Evolutionary conservation across 35 echinoderm and acorn worm genomes (phyloP).

Genomic region (Holothuria glaberrima): DNA sequence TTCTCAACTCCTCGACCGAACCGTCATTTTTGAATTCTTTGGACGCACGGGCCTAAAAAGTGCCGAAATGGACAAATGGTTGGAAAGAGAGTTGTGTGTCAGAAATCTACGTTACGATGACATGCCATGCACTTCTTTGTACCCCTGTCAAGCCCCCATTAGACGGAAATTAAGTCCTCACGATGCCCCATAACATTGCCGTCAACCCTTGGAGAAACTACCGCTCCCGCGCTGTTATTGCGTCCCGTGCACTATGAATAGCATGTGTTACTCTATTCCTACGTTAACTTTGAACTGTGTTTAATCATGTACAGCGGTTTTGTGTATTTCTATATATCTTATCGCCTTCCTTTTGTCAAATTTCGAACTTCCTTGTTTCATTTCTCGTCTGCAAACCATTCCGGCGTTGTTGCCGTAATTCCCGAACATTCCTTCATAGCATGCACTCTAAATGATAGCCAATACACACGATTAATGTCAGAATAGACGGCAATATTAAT

Average conservation of each 20-base stretch:
- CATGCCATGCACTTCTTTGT: slow-evolving; percentile 29
- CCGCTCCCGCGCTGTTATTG: slow-evolving; percentile 17
- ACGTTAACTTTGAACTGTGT: slow-evolving; percentile 64
- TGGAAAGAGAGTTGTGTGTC: slow-evolving; percentile 22
- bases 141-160: slow-evolving; percentile 48
- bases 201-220: slow-evolving; percentile 29
- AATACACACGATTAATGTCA: slow-evolving; percentile 21
- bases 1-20: not conserved
- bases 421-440: not conserved
- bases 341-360: slow-evolving; percentile 48
- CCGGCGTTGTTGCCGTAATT: not conserved
- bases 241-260: slow-evolving; percentile 31
- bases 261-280: slow-evolving; percentile 1
- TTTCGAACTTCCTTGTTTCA: slow-evolving; percentile 59
- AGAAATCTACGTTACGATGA: not conserved
- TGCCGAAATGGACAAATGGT: slow-evolving; percentile 50
- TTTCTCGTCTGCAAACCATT: slow-evolving; percentile 13
- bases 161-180: slow-evolving; percentile 44
- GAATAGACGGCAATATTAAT: slow-evolving; percentile 54
- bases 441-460: slow-evolving; percentile 18
- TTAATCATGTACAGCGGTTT: slow-evolving; percentile 64
- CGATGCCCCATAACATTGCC: slow-evolving; percentile 31
- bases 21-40: slow-evolving; percentile 7
- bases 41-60: slow-evolving; percentile 59
- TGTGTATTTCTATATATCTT: slow-evolving; percentile 51